phyloP scores from a whole-genome alignment of 2,113 vertebrate genomes.

The Choloepus hoffmanni region DNA sequence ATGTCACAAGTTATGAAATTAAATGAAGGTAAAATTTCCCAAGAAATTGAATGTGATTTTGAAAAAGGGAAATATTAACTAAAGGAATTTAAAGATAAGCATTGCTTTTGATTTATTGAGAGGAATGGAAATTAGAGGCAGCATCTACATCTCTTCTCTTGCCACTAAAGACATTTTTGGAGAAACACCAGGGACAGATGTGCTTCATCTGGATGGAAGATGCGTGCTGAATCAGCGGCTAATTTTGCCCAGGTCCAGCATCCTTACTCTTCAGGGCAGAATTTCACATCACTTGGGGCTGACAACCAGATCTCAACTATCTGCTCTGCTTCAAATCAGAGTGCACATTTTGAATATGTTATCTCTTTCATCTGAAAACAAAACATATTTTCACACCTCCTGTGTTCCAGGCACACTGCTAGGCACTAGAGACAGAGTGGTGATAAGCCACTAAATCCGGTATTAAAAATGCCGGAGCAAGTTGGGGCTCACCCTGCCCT shows the following conservation, averaged over 20 bases:
- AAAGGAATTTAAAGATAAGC: neutral
- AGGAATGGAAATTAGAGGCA: neutral
- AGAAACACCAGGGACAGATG: neutral
- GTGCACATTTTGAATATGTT: neutral
- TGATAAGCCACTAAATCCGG: neutral
- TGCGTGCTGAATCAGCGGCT: neutral
- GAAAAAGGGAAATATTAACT: neutral
- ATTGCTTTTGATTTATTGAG: neutral
- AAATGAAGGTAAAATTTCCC: neutral
- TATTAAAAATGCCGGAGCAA: neutral
- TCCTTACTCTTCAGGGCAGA: neutral
- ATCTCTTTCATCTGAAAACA: neutral
- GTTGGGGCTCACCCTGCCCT: neutral
- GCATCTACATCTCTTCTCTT: neutral
- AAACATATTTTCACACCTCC: neutral
- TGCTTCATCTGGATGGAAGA: neutral
- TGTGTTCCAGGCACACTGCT: neutral
- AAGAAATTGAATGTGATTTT: neutral
- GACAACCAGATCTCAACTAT: neutral
- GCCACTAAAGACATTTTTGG: neutral
- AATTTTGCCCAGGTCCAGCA: fast-evolving
- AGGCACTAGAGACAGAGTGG: neutral
- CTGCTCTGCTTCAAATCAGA: neutral
- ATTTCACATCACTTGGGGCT: neutral
- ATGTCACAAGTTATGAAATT: conserved; percentile 1